A percentile compares a stretch with the other conserved stretches of the same genome.
Evolutionary conservation across 37 sponge, comb jelly and placozoan species (phyloP).

Genomic region (Ephydatia muelleri): DNA sequence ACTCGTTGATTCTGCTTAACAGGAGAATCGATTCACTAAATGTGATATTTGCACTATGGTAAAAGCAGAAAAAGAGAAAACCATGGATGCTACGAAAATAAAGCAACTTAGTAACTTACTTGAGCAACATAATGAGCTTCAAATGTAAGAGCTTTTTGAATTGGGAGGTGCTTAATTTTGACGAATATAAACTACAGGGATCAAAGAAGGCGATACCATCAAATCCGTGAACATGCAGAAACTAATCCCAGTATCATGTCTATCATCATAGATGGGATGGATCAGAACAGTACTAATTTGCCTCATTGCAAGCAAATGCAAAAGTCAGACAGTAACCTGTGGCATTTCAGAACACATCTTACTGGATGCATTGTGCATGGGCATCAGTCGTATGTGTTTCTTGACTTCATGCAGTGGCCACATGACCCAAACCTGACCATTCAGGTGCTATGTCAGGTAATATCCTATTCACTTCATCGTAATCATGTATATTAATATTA

Average conservation of each 20-base stretch:
- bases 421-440: slow-evolving; percentile 61
- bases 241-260: slow-evolving; percentile 16
- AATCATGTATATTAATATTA: too few relatives aligned
- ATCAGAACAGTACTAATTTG: slow-evolving; percentile 39
- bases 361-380: slow-evolving; percentile 37
- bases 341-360: slow-evolving; percentile 45
- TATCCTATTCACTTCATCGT: too few relatives aligned
- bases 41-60: slow-evolving; percentile 39
- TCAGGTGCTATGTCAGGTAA: slow-evolving; percentile 4
- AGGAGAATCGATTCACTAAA: slow-evolving; percentile 41
- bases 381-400: background rate
- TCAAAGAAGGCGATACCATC: slow-evolving; percentile 7
- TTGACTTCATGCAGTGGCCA: slow-evolving; percentile 36
- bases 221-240: slow-evolving; percentile 21
- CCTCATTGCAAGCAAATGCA: slow-evolving; percentile 3
- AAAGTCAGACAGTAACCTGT: slow-evolving; percentile 46
- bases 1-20: background rate
- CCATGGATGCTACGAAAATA: slow-evolving; percentile 1
- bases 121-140: background rate
- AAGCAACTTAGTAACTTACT: background rate
- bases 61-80: slow-evolving; percentile 10
- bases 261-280: slow-evolving; percentile 60
- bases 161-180: background rate
- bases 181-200: background rate
- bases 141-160: background rate